phyloP scores from a whole-genome alignment of 2,888 invertebrate genomes.

The Antheraea yamamai region DNA sequence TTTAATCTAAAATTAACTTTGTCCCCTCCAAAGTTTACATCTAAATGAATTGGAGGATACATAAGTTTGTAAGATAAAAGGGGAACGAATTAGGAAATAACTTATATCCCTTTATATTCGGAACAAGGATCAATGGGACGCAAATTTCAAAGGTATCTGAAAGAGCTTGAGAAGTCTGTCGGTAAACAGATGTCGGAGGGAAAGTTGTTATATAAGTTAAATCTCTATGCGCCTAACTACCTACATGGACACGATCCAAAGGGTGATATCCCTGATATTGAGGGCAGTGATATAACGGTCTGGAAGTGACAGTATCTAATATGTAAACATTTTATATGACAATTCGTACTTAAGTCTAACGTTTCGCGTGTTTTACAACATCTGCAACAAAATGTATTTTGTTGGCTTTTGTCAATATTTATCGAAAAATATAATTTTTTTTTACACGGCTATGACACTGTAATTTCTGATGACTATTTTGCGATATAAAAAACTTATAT shows the following conservation, averaged over 20 bases:
- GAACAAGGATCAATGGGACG: constrained; percentile 8
- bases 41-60: not conserved
- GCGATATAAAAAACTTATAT: not conserved
- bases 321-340: constrained; percentile 13
- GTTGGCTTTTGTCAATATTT: not conserved
- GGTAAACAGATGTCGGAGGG: constrained; percentile 26
- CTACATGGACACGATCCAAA: constrained; percentile 22
- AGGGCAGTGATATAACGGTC: constrained; percentile 24
- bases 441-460: not conserved
- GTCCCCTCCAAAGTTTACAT: not conserved
- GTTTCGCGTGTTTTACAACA: not conserved
- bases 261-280: constrained; percentile 23
- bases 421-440: not conserved
- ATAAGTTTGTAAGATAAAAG: not conserved
- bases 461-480: not conserved
- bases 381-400: not conserved
- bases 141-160: constrained; percentile 15
- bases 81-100: constrained; percentile 15
- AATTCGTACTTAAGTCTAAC: not conserved
- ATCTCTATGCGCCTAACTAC: constrained; percentile 30
- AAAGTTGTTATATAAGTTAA: constrained; percentile 38
- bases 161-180: constrained; percentile 22
- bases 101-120: constrained; percentile 14
- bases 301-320: constrained; percentile 28
- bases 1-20: not conserved